Evolutionary conservation across 92 coral and sea anemone species (phyloP), one percentile per base, ranked within the genome.

Genomic region (Chrysogorgia sp.): DNA sequence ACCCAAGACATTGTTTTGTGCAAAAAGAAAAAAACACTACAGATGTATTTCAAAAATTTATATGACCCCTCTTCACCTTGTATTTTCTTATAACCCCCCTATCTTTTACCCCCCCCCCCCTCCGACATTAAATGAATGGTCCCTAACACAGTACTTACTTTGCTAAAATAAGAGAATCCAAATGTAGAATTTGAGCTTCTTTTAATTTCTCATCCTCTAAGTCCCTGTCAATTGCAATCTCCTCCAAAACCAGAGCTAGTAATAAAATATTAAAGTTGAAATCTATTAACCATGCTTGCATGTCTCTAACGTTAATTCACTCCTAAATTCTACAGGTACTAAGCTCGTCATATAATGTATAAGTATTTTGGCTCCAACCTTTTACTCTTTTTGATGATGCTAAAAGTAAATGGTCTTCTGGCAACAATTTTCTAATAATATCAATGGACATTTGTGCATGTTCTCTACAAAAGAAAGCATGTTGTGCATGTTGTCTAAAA

Each of bases 311-410:
- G 14, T 21, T 28, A 62, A 79, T 22, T n/a, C n/a, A n/a, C n/a
- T n/a, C n/a, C n/a, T n/a, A n/a, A n/a, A n/a, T n/a, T n/a, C n/a
- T n/a, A n/a, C n/a, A n/a, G n/a, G n/a, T n/a, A n/a, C n/a, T n/a
- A n/a, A n/a, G n/a, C n/a, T n/a, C n/a, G n/a, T n/a, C n/a, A n/a
- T n/a, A n/a, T n/a, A n/a, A n/a, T n/a, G n/a, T n/a, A n/a, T n/a
- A 48, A 17, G 4, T 66, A 35, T 30, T 30, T 25, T 23, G 19
- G 3, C 56, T 2, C 83, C 19, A 83, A 96, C 99, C 99, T 84
- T 96, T 96, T 2, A 96, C 99, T 74, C 99, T 84, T 70, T 96
- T 96, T 10, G 99, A 96, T 0, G 99, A 96, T 12, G 99, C 99
- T 28, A 96, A 71, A 22, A 96, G 80, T 28, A 96, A 88, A 83